Percentiles rank a stretch among this genome's conserved stretches.
Evolutionary conservation across 2,797 vertebrate genomes (phyloP).

Genomic region (Fistularia tabacaria): DNA sequence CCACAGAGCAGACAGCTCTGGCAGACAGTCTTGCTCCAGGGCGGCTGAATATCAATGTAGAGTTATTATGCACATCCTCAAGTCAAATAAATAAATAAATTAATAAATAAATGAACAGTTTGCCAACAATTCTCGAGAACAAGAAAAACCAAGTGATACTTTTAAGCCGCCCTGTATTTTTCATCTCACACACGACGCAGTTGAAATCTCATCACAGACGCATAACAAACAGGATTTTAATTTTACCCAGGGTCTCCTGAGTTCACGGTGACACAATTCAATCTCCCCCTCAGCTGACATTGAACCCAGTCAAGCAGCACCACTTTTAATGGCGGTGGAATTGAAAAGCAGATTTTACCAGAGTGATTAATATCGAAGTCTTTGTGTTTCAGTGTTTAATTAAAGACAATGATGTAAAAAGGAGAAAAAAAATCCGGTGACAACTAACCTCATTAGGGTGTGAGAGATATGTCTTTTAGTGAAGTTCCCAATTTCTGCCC

Average conservation of each 20-base stretch:
- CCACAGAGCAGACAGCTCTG: constrained; percentile 51
- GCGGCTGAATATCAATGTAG: constrained; percentile 31
- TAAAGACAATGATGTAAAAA: constrained; percentile 45
- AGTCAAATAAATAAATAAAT: constrained; percentile 27
- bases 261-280: constrained; percentile 33
- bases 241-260: constrained; percentile 14
- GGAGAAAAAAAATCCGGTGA: constrained; percentile 21
- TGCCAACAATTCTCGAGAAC: constrained; percentile 1
- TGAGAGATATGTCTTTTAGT: too few species aligned
- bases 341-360: constrained; percentile 48
- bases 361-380: constrained; percentile 43
- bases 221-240: constrained; percentile 1
- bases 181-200: background rate
- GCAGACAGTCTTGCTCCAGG: constrained; percentile 46
- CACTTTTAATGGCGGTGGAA: constrained; percentile 47
- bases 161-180: background rate
- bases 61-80: constrained; percentile 40
- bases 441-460: constrained; percentile 38
- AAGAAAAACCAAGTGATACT: constrained; percentile 2
- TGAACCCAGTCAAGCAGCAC: constrained; percentile 34
- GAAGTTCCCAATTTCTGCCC: too few species aligned
- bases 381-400: constrained; percentile 59
- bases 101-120: background rate
- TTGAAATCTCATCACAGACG: constrained; percentile 7
- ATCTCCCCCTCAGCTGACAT: constrained; percentile 25